These are phyloP conservation scores for Chamaea fasciata DNA, from an alignment of 2,113 vertebrate species.

Conservation along the genomic window DNA sequence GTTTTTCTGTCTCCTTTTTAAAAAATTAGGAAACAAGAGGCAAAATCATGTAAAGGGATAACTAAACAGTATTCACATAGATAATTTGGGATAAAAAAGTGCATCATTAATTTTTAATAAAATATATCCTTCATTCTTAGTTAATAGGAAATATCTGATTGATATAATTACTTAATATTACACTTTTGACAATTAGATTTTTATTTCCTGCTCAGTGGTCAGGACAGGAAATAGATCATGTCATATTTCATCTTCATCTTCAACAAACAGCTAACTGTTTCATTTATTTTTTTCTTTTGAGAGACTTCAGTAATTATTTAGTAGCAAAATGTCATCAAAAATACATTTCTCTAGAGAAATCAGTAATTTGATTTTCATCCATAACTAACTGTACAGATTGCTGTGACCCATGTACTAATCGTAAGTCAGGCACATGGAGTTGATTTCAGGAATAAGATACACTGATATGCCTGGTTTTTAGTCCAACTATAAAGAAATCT, in stretches of 20 bases:
- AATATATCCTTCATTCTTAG: neutral
- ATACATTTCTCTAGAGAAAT: neutral
- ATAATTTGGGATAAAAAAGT: neutral
- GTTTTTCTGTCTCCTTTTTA: neutral
- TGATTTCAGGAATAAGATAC: neutral
- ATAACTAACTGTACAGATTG: neutral
- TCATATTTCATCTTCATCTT: neutral
- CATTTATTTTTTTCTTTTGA: neutral
- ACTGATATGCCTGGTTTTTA: neutral
- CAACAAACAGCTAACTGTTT: neutral
- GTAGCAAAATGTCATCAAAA: neutral
- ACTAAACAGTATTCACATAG: neutral
- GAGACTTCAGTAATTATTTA: neutral
- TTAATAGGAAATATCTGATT: neutral
- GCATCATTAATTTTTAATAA: neutral
- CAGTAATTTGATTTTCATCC: slow-evolving; percentile 36
- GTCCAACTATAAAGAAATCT: neutral
- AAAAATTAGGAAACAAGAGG: neutral
- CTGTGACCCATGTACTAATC: neutral
- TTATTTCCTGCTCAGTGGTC: neutral
- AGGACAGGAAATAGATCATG: neutral
- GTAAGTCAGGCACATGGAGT: neutral
- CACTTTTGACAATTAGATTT: neutral
- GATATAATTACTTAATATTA: neutral
- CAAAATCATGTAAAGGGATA: neutral